These are phyloP conservation scores for Tor tambroides DNA, from an alignment of 2,113 vertebrate genomes.

Conservation along the genomic window DNA sequence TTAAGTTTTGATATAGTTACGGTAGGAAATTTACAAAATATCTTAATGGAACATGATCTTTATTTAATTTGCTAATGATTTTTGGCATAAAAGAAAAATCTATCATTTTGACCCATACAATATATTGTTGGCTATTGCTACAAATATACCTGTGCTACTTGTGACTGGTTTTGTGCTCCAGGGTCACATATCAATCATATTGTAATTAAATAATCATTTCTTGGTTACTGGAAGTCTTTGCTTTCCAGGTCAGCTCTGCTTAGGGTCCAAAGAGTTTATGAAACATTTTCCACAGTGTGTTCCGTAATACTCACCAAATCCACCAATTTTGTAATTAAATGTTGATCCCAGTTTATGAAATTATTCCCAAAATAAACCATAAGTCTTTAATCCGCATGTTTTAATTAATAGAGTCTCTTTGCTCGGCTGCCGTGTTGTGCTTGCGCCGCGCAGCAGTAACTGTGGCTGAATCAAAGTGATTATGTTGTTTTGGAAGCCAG, in stretches of 20 bases:
- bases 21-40: no score
- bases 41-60: no score
- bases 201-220: not conserved
- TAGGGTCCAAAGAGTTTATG: not conserved
- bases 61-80: no score
- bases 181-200: not conserved
- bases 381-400: not conserved
- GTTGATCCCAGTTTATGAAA: constrained; percentile 36
- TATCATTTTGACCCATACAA: no score
- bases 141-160: no score
- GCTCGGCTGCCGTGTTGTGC: not conserved
- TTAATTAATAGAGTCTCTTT: constrained; percentile 24
- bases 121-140: no score
- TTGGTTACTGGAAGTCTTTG: not conserved
- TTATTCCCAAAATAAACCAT: constrained; percentile 25
- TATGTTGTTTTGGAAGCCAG: constrained; percentile 16
- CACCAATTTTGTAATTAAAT: constrained; percentile 32
- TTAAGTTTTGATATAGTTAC: no score
- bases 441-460: not conserved
- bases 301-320: not conserved
- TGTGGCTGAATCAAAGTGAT: constrained; percentile 22
- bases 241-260: not conserved
- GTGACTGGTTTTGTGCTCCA: no score
- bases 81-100: no score
- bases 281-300: constrained; percentile 25